These are phyloP conservation scores for Paraplagusia blochii DNA, from an alignment of 2,113 vertebrate genomes.

Conservation along the genomic window DNA sequence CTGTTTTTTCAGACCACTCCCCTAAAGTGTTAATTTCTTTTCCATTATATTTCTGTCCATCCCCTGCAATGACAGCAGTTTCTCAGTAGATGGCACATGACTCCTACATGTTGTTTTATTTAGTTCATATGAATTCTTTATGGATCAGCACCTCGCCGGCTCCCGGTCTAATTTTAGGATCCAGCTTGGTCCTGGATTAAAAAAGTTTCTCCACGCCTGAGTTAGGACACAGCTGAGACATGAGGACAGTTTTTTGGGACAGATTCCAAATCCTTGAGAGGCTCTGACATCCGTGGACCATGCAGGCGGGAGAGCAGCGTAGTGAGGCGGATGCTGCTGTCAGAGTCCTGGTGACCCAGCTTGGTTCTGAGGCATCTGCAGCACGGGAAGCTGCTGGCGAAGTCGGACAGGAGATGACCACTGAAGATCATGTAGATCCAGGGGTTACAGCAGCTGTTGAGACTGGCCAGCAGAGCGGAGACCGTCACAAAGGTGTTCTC, in stretches of 20 bases:
- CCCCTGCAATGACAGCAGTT: no score
- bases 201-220: no score
- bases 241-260: slow-evolving; percentile 65
- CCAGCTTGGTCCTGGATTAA: no score
- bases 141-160: no score
- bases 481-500: slow-evolving; percentile 85
- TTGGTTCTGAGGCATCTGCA: slow-evolving; percentile 69
- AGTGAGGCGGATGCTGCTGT: slow-evolving; percentile 83
- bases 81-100: no score
- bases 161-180: no score
- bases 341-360: slow-evolving; percentile 81
- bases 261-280: slow-evolving; percentile 71
- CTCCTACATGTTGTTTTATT: no score
- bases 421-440: slow-evolving; percentile 99
- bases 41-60: no score
- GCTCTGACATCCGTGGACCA: slow-evolving; percentile 73
- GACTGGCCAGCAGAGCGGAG: slow-evolving; percentile 85
- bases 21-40: no score
- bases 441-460: slow-evolving; percentile 96
- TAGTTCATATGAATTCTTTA: no score
- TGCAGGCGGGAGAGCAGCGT: slow-evolving; percentile 82
- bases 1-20: no score
- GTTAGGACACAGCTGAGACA: slow-evolving; percentile 71
- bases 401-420: slow-evolving; percentile 88
- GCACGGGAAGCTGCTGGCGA: slow-evolving; percentile 79